Evolutionary conservation across 2,888 invertebrate genomes (phyloP).

Genomic region (Gastracanthus pulcherrimus): DNA sequence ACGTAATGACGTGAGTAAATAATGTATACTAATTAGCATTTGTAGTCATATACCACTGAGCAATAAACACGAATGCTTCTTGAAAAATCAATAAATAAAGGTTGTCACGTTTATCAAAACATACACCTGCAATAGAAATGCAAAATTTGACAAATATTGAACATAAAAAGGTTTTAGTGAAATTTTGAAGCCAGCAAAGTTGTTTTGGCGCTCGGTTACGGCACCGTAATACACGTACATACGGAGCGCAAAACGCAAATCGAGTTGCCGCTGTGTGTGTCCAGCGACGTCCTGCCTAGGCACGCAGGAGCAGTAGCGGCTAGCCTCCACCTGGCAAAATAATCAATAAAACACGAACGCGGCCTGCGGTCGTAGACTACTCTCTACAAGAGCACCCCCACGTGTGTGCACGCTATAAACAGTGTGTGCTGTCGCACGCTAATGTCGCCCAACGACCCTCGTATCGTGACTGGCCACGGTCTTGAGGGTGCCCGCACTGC

Average conservation of each 20-base stretch:
- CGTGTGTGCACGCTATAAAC: not conserved
- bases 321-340: constrained; percentile 45
- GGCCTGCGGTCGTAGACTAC: constrained; percentile 49
- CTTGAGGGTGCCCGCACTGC: too few species aligned
- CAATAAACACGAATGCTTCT: not conserved
- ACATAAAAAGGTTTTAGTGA: too few species aligned
- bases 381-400: not conserved
- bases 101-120: not conserved
- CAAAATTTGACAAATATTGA: not conserved
- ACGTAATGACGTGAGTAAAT: not conserved
- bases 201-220: too few species aligned
- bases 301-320: too few species aligned
- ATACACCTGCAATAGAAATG: not conserved
- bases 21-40: not conserved
- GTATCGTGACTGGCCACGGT: too few species aligned
- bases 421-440: constrained; percentile 7
- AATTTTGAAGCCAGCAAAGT: too few species aligned
- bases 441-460: too few species aligned
- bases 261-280: not conserved
- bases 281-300: constrained; percentile 19
- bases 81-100: not conserved
- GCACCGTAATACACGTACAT: not conserved
- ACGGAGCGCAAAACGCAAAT: not conserved
- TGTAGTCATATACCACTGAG: not conserved
- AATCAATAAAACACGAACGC: constrained; percentile 54